Evolutionary conservation across 1,140 invertebrate genomes (phyloP).

Genomic region (Tribolium madens): DNA sequence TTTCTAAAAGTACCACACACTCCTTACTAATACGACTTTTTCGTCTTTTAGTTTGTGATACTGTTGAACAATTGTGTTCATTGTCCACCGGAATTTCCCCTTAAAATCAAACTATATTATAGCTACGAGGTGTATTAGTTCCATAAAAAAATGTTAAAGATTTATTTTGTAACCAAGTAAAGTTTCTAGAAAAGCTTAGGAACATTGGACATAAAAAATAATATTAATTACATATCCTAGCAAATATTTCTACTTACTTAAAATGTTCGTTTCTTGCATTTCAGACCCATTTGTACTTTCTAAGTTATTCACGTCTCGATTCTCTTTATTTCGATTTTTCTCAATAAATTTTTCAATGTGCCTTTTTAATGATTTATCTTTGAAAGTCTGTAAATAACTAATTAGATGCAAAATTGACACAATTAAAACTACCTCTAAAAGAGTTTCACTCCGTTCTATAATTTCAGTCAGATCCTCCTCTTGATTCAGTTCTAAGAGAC

Average conservation of each 20-base stretch:
- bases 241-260: no score
- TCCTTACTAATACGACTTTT: background rate
- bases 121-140: no score
- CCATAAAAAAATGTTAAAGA: no score
- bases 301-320: no score
- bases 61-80: background rate
- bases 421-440: constrained; percentile 51
- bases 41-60: background rate
- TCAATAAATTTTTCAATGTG: constrained; percentile 24
- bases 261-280: no score
- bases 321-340: background rate
- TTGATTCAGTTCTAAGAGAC: constrained; percentile 26
- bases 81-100: background rate
- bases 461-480: constrained; percentile 58
- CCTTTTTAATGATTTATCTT: constrained; percentile 34
- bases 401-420: constrained; percentile 57
- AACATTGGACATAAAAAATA: no score
- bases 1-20: constrained; percentile 12
- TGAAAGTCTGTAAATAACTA: constrained; percentile 48
- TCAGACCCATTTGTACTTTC: no score
- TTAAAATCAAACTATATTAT: background rate
- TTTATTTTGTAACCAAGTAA: no score
- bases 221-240: no score
- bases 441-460: constrained; percentile 55
- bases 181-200: no score